phyloP scores from a whole-genome alignment of 2,888 invertebrate species.

The Troides oblongomaculatus region DNA sequence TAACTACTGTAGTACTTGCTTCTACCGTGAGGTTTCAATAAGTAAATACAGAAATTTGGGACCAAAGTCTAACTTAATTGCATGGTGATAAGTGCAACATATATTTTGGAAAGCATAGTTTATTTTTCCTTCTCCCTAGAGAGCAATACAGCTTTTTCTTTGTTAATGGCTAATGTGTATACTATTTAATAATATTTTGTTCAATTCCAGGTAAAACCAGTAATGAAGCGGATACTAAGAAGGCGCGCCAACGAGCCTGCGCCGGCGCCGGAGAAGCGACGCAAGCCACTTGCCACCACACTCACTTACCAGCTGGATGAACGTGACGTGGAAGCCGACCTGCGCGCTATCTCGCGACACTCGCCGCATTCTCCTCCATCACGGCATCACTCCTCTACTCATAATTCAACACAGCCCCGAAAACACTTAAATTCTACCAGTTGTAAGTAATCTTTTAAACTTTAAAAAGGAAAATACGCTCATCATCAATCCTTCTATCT shows the following conservation, averaged over 20 bases:
- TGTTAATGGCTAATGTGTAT: too few species aligned
- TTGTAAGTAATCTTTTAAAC: slow-evolving; percentile 48
- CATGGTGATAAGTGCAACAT: too few species aligned
- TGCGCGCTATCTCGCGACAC: slow-evolving; percentile 86
- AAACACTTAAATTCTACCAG: slow-evolving; percentile 61
- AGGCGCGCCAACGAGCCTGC: slow-evolving; percentile 96
- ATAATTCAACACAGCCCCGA: slow-evolving; percentile 54
- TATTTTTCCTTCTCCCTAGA: too few species aligned
- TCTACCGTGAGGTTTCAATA: too few species aligned
- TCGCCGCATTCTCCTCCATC: slow-evolving; percentile 47
- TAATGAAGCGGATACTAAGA: slow-evolving; percentile 95
- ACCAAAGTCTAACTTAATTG: too few species aligned
- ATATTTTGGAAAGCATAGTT: too few species aligned
- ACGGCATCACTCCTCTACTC: slow-evolving; percentile 53
- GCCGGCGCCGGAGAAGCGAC: slow-evolving; percentile 92
- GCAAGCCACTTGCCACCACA: slow-evolving; percentile 91
- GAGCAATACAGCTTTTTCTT: too few species aligned
- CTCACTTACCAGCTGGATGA: slow-evolving; percentile 94
- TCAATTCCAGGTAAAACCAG: slow-evolving; percentile 87
- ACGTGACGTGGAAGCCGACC: slow-evolving; percentile 91
- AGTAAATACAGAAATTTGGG: too few species aligned
- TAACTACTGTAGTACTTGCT: too few species aligned
- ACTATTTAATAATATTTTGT: background rate
- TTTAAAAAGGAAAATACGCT: too few species aligned
- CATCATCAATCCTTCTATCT: too few species aligned